Evolutionary conservation across 2,888 invertebrate species (phyloP), one percentile per base, ranked within the genome.

Genomic region (Meteorus cinctellus): DNA sequence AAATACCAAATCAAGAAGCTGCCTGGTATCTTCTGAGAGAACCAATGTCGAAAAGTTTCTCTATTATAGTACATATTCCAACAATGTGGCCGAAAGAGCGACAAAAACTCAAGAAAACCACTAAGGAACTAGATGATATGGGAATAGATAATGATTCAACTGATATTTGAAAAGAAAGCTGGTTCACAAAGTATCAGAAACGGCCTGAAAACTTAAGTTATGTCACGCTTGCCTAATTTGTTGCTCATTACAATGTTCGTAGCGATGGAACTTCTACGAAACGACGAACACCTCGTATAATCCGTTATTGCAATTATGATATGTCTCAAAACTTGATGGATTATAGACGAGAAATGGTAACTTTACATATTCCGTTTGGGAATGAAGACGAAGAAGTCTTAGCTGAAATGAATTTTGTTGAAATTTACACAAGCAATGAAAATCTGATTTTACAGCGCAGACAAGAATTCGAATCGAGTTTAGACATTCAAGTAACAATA

Each of bases 21-120:
- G 90, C 90, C 71, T 90, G 90, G 90, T 90, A 86, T 84, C 76
- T 91, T 1, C 77, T 91, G 66, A 82, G 90, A 41, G 83, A 89
- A 77, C 88, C 89, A 8, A 91, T 90, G 90, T 86, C 86, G 16
- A 82, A 87, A 79, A 73, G 83, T 0, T 81, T 81, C 2, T 78
- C 74, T 79, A 82, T 1, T 69, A 76, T 86, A 14, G 80, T 84
- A 81, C 74, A 70, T 41, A 76, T 78, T n/a, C 77, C 73, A 41
- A 81, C 78, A 27, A 8, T 59, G 78, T 79, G 86, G 87, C 90
- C 90, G 0, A 68, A 82, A 60, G 89, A 90, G 78, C 83, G 90
- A 70, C 86, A 84, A 62, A 78, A 86, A 75, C 84, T 84, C 70
- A 82, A 77, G 79, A 88, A 82, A 84, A 86, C 82, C 78, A 79